Percentiles rank a stretch among this genome's conserved stretches.
These are phyloP conservation scores for Stictonetta naevosa DNA, from an alignment of 2,113 vertebrate genomes.

Conservation along the genomic window DNA sequence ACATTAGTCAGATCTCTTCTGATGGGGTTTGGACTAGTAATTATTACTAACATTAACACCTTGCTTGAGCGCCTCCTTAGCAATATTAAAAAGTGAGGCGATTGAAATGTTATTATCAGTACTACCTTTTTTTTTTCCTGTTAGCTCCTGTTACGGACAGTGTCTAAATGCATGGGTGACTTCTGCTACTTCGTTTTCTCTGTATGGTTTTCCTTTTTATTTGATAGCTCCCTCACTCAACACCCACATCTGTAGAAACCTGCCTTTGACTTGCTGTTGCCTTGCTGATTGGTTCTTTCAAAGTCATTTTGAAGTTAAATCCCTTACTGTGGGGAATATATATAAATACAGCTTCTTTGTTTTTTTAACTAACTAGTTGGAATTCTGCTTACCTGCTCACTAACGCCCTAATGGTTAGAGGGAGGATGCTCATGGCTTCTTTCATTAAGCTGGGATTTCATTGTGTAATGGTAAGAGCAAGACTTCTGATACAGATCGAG, in stretches of 20 bases:
- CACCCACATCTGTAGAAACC: not conserved
- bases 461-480: not conserved
- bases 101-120: not conserved
- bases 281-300: not conserved
- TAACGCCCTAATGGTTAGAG: not conserved
- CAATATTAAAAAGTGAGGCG: not conserved
- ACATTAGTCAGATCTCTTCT: not conserved
- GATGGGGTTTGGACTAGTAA: not conserved
- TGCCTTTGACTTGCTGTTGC: not conserved
- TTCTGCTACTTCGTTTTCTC: not conserved
- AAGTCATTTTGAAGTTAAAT: not conserved
- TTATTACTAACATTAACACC: not conserved
- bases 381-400: not conserved
- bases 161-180: not conserved
- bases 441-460: not conserved
- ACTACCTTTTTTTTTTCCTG: not conserved
- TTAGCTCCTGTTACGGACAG: not conserved
- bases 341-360: too few species aligned
- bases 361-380: not conserved
- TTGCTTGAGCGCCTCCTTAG: not conserved
- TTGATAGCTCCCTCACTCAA: not conserved
- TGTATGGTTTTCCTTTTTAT: not conserved
- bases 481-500: not conserved
- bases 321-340: not conserved
- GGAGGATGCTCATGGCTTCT: not conserved